A percentile compares a stretch with the other conserved stretches of the same genome.
These are phyloP conservation scores for Alces alces DNA, from an alignment of 2,113 vertebrate genomes.

Conservation along the genomic window DNA sequence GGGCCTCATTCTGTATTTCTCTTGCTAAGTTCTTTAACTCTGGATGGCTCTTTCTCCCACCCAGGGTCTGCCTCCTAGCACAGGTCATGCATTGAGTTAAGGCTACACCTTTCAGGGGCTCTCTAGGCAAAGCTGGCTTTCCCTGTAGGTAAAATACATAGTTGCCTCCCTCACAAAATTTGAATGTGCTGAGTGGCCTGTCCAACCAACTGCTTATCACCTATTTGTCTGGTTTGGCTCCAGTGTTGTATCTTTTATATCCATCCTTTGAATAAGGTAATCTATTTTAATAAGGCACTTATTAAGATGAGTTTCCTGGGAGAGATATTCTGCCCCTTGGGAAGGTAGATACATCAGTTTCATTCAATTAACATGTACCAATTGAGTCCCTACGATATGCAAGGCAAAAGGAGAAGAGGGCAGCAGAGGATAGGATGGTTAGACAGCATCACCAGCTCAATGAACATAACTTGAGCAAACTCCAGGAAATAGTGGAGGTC, in stretches of 20 bases:
- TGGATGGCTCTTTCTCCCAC: background rate
- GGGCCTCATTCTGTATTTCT: background rate
- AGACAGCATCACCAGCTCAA: background rate
- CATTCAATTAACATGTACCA: background rate
- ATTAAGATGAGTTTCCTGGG: background rate
- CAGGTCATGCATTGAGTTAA: background rate
- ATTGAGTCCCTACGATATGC: background rate
- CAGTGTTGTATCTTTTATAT: background rate
- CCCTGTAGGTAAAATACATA: background rate
- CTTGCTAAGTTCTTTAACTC: background rate
- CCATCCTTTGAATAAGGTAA: background rate
- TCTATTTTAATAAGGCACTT: background rate
- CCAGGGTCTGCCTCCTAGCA: background rate
- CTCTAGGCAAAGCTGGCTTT: background rate
- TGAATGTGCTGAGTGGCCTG: background rate
- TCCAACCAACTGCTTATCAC: background rate
- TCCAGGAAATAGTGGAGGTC: background rate
- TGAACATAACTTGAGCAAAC: background rate
- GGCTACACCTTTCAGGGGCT: background rate
- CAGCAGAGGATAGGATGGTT: background rate
- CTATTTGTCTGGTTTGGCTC: background rate
- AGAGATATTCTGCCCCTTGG: background rate
- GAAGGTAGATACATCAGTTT: background rate
- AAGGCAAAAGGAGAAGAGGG: background rate
- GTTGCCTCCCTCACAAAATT: background rate